Percentiles rank a stretch among this genome's conserved stretches.
Evolutionary conservation across 2,797 vertebrate genomes (phyloP).

Genomic region (Propithecus perrieri): DNA sequence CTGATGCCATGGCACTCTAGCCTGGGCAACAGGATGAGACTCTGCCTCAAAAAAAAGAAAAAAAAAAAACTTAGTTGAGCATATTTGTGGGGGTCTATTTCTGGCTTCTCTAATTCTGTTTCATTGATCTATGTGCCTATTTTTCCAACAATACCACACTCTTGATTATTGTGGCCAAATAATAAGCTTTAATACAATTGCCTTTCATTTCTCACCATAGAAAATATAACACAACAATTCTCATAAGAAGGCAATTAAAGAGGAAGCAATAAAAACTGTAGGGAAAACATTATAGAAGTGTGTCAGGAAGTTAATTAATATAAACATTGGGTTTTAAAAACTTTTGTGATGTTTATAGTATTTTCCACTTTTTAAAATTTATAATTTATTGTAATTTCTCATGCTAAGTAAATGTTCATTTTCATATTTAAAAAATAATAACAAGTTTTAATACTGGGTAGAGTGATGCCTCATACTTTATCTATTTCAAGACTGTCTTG

Average conservation of each 20-base stretch:
- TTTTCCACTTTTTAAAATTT: not conserved
- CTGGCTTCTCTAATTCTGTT: not conserved
- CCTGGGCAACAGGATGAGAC: too few relatives aligned
- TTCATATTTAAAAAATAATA: not conserved
- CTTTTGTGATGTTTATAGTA: not conserved
- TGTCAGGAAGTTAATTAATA: slow-evolving; percentile 24
- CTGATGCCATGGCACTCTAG: too few relatives aligned
- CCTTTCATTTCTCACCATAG: not conserved
- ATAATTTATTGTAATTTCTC: not conserved
- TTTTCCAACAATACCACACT: not conserved
- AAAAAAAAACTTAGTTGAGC: not conserved
- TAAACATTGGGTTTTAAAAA: not conserved
- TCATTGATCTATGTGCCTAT: not conserved
- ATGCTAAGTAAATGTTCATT: not conserved
- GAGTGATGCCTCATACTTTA: not conserved
- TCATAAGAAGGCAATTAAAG: not conserved
- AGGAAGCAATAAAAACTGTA: not conserved
- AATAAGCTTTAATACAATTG: not conserved
- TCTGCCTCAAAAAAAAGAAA: too few relatives aligned
- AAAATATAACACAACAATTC: slow-evolving; percentile 19
- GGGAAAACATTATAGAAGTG: not conserved
- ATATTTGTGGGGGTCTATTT: not conserved
- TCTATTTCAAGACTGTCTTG: not conserved
- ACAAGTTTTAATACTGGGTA: not conserved
- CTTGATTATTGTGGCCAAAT: not conserved